Evolutionary conservation across 2,888 invertebrate species (phyloP), one percentile per base, ranked within the genome.

Genomic region (Apodemia hepburni): DNA sequence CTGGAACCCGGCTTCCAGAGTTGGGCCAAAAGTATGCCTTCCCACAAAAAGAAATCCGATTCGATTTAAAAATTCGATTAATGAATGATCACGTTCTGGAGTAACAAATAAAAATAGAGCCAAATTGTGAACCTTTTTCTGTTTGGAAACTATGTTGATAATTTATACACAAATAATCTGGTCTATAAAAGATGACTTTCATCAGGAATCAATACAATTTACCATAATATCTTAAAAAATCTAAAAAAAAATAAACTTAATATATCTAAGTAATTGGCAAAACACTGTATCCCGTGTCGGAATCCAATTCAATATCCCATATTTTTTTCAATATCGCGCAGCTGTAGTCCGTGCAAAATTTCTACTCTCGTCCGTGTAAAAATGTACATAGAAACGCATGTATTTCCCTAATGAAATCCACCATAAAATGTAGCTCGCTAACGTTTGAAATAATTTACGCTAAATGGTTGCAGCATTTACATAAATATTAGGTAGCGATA

Each of bases 381-480:
- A 62, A 58, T 62, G 58, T 62, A 62, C 54, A 54, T 54, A 54
- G 54, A 54, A 47, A 62, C 62, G 62, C 62, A 62, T 62, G 62
- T 62, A 62, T 62, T 62, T 62, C 61, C 58, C 58, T 61, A 61
- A 61, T 61, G 59, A 63, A 65, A 62, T 62, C 62, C 65, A 74
- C 71, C 73, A 73, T 79, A 81, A 79, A 82, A 84, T 80, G 77
- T 76, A 71, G 72, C 77, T 69, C 68, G 75, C 79, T 78, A 80
- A 84, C 82, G 76, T 75, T 38, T 79, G 76, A 83, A 84, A 87
- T 84, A 87, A 85, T 85, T 86, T 80, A 86, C 78, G 76, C 76
- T 79, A 77, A 85, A 84, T 80, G 81, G 84, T 83, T 82, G 82
- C 75, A 79, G 73, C 81, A 82, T 85, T 84, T 80, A 78, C 85